These are phyloP conservation scores for Eueides isabella DNA, from an alignment of 1,140 invertebrate species.

Conservation along the genomic window DNA sequence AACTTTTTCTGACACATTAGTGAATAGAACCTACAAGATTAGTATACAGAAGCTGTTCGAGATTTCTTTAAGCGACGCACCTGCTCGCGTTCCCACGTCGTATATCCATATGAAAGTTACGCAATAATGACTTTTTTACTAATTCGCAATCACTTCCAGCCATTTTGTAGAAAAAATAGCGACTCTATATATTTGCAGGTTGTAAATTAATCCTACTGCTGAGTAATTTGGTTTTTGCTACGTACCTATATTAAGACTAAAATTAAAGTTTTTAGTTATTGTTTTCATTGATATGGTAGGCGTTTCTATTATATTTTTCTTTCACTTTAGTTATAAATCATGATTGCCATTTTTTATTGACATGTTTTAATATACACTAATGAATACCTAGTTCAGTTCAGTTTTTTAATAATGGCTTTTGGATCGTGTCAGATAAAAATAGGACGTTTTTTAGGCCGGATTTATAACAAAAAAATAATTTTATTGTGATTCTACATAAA, in stretches of 20 bases:
- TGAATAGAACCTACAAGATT: constrained; percentile 34
- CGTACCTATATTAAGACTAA: not conserved
- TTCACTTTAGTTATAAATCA: no score
- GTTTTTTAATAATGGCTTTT: no score
- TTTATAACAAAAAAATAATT: no score
- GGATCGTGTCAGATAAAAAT: no score
- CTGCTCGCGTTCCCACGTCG: constrained; percentile 64
- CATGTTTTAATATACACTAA: no score
- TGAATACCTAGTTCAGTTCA: no score
- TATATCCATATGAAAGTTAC: constrained; percentile 44
- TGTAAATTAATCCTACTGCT: not conserved
- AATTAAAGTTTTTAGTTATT: not conserved
- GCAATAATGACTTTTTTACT: constrained; percentile 69
- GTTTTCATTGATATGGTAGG: not conserved
- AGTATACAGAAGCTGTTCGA: constrained; percentile 58
- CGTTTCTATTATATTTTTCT: not conserved
- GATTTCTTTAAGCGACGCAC: constrained; percentile 67
- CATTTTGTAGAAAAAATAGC: not conserved
- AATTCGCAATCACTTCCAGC: constrained; percentile 55
- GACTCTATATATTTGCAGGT: not conserved
- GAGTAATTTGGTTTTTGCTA: not conserved
- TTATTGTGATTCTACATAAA: no score
- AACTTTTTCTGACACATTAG: constrained; percentile 6
- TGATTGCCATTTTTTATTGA: no score
- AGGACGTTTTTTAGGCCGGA: no score